Conservation (phyloP, 2,797 vertebrate genomes). For the Coranthus polyacanthus region DNA sequence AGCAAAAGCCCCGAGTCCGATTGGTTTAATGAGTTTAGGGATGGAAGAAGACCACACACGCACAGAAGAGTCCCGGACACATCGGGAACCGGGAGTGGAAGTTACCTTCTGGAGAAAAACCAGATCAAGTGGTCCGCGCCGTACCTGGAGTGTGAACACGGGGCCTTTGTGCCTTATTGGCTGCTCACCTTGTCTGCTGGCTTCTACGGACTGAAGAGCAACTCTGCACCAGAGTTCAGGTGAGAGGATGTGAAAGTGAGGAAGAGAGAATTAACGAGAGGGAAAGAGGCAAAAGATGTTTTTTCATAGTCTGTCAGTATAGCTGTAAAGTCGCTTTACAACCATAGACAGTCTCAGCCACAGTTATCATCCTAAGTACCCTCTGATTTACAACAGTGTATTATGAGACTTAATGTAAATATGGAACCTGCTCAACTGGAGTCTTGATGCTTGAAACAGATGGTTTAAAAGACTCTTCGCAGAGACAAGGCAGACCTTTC, state of each 20-base stretch:
- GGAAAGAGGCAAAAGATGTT: background rate
- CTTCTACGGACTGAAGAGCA: slow-evolving; percentile 91
- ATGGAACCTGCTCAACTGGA: slow-evolving; percentile 30
- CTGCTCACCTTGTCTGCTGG: slow-evolving; percentile 93
- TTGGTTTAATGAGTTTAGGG: slow-evolving; percentile 91
- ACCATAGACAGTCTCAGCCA: background rate
- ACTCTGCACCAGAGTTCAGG: slow-evolving; percentile 94
- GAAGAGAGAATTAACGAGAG: too few relatives aligned
- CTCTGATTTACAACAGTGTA: slow-evolving; percentile 18
- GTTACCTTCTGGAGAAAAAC: slow-evolving; percentile 87
- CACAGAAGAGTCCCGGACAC: slow-evolving; percentile 78
- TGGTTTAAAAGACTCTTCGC: slow-evolving; percentile 44
- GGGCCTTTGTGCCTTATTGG: slow-evolving; percentile 95
- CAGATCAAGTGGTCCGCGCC: slow-evolving; percentile 97
- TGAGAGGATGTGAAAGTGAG: slow-evolving; percentile 71
- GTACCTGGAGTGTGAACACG: slow-evolving; percentile 94
- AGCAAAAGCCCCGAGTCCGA: slow-evolving; percentile 89
- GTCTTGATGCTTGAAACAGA: slow-evolving; percentile 46
- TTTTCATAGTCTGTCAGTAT: background rate
- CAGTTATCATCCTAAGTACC: background rate
- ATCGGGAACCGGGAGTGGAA: slow-evolving; percentile 72
- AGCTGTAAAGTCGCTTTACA: background rate
- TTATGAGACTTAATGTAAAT: slow-evolving; percentile 17
- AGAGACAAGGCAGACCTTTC: slow-evolving; percentile 37
- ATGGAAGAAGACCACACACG: slow-evolving; percentile 86